Evolutionary conservation across 2,888 invertebrate species (phyloP).

Genomic region (Meteorus cinctellus): DNA sequence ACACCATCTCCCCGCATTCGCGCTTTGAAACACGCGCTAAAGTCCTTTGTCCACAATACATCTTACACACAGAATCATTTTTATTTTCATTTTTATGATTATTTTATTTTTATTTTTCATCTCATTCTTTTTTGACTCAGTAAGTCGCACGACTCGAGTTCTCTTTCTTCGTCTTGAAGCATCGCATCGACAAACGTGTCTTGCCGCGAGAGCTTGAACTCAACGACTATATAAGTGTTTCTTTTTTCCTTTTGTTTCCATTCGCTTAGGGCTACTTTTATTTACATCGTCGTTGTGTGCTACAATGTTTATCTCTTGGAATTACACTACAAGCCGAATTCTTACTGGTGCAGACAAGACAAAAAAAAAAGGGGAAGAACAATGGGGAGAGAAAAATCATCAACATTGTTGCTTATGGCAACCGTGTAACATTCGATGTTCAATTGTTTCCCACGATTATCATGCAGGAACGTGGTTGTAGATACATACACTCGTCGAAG

Average conservation of each 20-base stretch:
- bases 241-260: slow-evolving; percentile 23
- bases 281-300: slow-evolving; percentile 6
- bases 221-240: slow-evolving; percentile 34
- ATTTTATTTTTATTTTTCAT: slow-evolving; percentile 30
- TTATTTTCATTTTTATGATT: neutral
- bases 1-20: slow-evolving; percentile 21
- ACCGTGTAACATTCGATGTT: neutral
- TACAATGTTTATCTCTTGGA: neutral
- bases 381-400: neutral
- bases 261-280: slow-evolving; percentile 17
- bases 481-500: neutral
- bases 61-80: slow-evolving; percentile 9
- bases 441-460: neutral
- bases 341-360: neutral
- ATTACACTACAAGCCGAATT: neutral
- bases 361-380: neutral
- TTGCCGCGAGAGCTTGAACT: slow-evolving; percentile 34
- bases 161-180: slow-evolving; percentile 21
- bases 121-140: neutral
- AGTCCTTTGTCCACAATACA: slow-evolving; percentile 40
- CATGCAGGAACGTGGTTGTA: neutral
- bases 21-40: slow-evolving; percentile 33
- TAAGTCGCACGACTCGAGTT: slow-evolving; percentile 18
- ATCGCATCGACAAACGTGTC: slow-evolving; percentile 19
- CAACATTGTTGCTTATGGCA: too few species aligned